Conservation (phyloP, 2,888 invertebrate genomes). For the Lasioglossum marginatum region DNA sequence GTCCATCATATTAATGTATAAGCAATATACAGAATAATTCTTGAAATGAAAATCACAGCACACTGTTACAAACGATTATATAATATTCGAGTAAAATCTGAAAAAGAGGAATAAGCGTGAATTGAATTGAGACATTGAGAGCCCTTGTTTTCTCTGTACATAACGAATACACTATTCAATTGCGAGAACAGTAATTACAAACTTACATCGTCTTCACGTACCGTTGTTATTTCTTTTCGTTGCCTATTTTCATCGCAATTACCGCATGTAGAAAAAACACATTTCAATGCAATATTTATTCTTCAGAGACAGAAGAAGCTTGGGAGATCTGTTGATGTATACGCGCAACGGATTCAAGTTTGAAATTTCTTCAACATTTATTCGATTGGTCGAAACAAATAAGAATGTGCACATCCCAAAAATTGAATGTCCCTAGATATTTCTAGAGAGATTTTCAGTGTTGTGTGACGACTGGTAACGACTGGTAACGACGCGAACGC, state of each 20-base stretch:
- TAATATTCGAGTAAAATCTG: conserved; percentile 29
- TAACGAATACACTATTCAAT: background rate
- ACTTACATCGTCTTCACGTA: background rate
- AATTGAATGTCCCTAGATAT: conserved; percentile 28
- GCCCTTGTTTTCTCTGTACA: background rate
- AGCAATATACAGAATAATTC: background rate
- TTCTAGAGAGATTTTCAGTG: background rate
- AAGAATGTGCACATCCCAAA: background rate
- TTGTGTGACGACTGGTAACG: too few species aligned
- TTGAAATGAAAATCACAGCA: background rate
- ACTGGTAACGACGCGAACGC: too few species aligned
- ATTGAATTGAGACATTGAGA: background rate
- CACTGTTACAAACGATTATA: background rate
- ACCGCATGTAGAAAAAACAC: accelerated
- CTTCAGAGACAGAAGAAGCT: background rate
- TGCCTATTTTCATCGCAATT: background rate
- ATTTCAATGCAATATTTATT: background rate
- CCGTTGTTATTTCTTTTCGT: background rate
- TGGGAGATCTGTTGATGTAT: background rate
- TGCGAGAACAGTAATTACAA: background rate
- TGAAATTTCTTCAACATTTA: conserved; percentile 31
- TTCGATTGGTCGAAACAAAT: conserved; percentile 21
- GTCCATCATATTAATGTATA: conserved; percentile 59
- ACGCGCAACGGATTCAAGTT: conserved; percentile 39
- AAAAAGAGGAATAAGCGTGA: background rate